Percentiles rank a stretch among this genome's conserved stretches.
Evolutionary conservation across 1,140 invertebrate species (phyloP).

Genomic region (Limonius californicus): DNA sequence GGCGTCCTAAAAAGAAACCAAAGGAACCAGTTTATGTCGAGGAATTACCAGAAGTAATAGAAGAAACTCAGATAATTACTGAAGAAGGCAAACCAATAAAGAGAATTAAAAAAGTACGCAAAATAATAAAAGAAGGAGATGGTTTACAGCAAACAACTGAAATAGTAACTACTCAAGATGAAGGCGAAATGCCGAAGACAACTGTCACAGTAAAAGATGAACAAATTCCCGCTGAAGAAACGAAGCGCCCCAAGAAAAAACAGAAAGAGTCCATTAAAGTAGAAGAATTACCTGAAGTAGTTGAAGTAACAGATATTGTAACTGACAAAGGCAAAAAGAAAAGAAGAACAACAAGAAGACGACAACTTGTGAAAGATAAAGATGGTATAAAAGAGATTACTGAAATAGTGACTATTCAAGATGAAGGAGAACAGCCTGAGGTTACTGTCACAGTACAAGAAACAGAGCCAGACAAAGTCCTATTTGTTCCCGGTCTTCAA

Average conservation of each 20-base stretch:
- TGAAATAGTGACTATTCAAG: slow-evolving; percentile 46
- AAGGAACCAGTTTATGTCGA: slow-evolving; percentile 19
- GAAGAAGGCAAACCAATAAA: slow-evolving; percentile 22
- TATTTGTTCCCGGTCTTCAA: background rate
- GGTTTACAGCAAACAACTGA: slow-evolving; percentile 34
- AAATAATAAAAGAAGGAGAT: slow-evolving; percentile 27
- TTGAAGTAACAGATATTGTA: slow-evolving; percentile 23
- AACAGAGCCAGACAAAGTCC: slow-evolving; percentile 7
- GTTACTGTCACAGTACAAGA: slow-evolving; percentile 24
- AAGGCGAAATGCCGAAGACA: slow-evolving; percentile 4
- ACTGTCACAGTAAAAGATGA: slow-evolving; percentile 16
- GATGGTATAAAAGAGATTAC: slow-evolving; percentile 42
- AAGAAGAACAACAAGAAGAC: slow-evolving; percentile 36
- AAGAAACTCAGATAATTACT: slow-evolving; percentile 39
- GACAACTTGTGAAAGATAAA: slow-evolving; percentile 39
- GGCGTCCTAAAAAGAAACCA: slow-evolving; percentile 18
- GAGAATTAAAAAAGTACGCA: slow-evolving; percentile 27
- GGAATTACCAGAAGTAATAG: slow-evolving; percentile 45
- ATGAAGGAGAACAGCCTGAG: slow-evolving; percentile 30
- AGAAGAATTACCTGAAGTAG: slow-evolving; percentile 40
- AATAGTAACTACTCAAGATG: slow-evolving; percentile 27
- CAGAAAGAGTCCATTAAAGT: slow-evolving; percentile 20
- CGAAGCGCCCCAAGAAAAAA: slow-evolving; percentile 29
- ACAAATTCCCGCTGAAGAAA: slow-evolving; percentile 34
- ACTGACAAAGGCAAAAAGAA: slow-evolving; percentile 23